A percentile compares a stretch with the other conserved stretches of the same genome.
phyloP scores from a whole-genome alignment of 2,113 vertebrate genomes.

The Phaethon lepturus region DNA sequence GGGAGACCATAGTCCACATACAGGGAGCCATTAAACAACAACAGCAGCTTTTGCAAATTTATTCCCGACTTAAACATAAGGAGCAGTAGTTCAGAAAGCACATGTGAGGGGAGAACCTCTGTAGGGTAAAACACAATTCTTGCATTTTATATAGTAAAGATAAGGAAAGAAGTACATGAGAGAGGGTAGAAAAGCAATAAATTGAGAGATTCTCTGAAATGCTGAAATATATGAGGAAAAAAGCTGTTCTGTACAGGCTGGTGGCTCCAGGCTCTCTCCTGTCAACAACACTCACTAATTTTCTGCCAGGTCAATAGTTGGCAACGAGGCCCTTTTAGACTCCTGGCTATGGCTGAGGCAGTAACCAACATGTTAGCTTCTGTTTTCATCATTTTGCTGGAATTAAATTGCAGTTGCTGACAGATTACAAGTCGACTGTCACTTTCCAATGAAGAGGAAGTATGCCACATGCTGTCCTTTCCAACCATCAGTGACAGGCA shows the following conservation, averaged over 20 bases:
- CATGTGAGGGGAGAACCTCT: neutral
- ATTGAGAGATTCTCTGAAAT: neutral
- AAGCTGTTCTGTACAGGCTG: neutral
- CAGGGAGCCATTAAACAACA: neutral
- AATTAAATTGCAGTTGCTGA: neutral
- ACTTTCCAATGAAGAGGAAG: neutral
- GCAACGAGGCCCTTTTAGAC: neutral
- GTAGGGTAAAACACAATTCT: neutral
- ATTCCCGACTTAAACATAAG: neutral
- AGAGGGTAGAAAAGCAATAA: neutral
- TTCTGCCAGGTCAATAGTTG: neutral
- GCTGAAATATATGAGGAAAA: neutral
- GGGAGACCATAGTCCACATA: fast-evolving
- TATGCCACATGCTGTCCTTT: neutral
- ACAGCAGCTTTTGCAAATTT: neutral
- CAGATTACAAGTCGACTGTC: neutral
- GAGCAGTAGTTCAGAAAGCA: neutral
- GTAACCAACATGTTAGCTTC: neutral
- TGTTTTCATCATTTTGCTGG: neutral
- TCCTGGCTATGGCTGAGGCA: neutral
- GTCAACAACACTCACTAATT: neutral
- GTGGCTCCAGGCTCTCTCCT: neutral
- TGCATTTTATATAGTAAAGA: neutral
- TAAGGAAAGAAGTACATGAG: neutral
- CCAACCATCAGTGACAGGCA: neutral